These are phyloP conservation scores for Trachops cirrhosus DNA, from an alignment of 2,797 vertebrate genomes.

Conservation along the genomic window DNA sequence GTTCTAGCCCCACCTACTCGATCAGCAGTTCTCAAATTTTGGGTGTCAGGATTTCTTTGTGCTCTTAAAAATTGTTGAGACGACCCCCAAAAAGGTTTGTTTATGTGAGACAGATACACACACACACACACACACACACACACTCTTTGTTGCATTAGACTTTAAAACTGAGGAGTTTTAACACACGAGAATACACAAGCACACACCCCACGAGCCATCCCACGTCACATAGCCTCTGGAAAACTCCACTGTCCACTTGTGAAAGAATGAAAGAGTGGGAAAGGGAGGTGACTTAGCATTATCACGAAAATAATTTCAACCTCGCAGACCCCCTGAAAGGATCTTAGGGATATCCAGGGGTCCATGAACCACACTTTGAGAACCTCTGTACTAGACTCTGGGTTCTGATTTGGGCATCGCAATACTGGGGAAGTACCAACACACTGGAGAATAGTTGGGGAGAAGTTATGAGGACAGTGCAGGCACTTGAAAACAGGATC, in stretches of 20 bases:
- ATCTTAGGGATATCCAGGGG: background rate
- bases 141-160: background rate
- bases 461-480: rapidly evolving
- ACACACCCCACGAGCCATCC: background rate
- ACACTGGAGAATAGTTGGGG: no score
- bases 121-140: background rate
- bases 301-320: background rate
- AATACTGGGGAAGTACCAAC: background rate
- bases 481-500: background rate
- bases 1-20: background rate
- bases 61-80: conserved; percentile 20
- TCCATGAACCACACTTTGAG: background rate
- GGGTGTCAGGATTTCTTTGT: background rate
- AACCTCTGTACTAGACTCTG: background rate
- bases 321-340: background rate
- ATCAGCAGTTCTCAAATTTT: background rate
- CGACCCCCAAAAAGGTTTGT: background rate
- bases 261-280: background rate
- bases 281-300: background rate
- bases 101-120: background rate
- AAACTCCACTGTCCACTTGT: background rate
- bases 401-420: background rate
- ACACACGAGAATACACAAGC: background rate
- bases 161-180: background rate
- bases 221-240: rapidly evolving